Evolutionary conservation across 2,797 vertebrate genomes (phyloP), one percentile per base, ranked within the genome.

Genomic region (Diglossa cyanea): DNA sequence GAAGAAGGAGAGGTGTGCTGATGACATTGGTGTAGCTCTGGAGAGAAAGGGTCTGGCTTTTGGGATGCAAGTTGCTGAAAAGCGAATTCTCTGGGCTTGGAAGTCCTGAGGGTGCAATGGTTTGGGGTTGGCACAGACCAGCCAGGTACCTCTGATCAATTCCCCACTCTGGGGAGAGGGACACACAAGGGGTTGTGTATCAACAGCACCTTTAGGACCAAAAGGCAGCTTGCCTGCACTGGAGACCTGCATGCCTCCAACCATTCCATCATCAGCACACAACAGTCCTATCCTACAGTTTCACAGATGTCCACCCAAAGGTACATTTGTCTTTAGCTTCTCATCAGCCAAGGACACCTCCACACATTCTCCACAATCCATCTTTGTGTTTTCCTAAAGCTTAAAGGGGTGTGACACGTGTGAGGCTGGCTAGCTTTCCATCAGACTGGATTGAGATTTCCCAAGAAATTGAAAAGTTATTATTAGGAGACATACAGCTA

Each of bases 191-290:
- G 35, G 17, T 57, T 35, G 31, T 10, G 19, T 7, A 37, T 8
- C 48, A 44, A 19, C 21, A 80, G 33, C 31, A 61, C 14, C 9
- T 21, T 26, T 12, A 37, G 51, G 23, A 40, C 8, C 40, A 37
- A 88, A 86, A 77, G 37, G 23, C 48, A 63, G 51, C 25, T 37
- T 57, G 37, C 23, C 9, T 75, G 26, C 17, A 20, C 40, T 33
- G 39, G 54, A 78, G 23, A 44, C 10, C 15, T 1, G 2, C 20
- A 37, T 0, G 0, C 28, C 37, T 87, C 55, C 71, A 70, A 2
- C 25, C 25, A 51, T n/a, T 17, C 23, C 17, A 6, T 4, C 2
- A 0, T 7, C 33, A 55, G 28, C 6, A 68, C 25, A n/a, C 0
- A 2, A 4, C 53, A 81, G 31, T 16, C 21, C 30, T 26, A 1